Evolutionary conservation across 2,113 vertebrate genomes (phyloP).

Genomic region (Takifugu bimaculatus): DNA sequence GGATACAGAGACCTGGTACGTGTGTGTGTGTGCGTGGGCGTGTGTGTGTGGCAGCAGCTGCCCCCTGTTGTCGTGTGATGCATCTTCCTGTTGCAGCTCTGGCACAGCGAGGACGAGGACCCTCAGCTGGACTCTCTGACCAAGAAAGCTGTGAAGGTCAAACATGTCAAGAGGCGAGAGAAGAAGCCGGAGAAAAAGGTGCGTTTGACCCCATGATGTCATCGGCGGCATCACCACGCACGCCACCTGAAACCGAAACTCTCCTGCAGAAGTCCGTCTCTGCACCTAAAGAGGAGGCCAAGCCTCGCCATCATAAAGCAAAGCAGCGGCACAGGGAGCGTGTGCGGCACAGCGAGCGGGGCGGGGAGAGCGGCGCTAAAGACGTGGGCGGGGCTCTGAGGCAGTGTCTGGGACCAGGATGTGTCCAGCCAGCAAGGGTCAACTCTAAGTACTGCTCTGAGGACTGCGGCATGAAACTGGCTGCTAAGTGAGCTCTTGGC

Average conservation of each 20-base stretch:
- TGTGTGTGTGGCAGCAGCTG: background rate
- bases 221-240: slow-evolving; percentile 20
- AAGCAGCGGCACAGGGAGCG: slow-evolving; percentile 87
- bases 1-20: slow-evolving; percentile 79
- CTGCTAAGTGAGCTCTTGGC: slow-evolving; percentile 80
- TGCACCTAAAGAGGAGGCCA: slow-evolving; percentile 71
- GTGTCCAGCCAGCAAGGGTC: slow-evolving; percentile 75
- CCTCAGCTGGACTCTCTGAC: slow-evolving; percentile 78
- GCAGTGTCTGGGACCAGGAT: slow-evolving; percentile 89
- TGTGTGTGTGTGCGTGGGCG: background rate
- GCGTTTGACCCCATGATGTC: slow-evolving; percentile 5
- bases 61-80: slow-evolving; percentile 12
- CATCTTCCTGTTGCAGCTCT: slow-evolving; percentile 68
- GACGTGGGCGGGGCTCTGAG: slow-evolving; percentile 70
- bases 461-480: slow-evolving; percentile 91
- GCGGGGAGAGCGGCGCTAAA: slow-evolving; percentile 64
- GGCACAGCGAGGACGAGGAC: slow-evolving; percentile 87
- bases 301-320: slow-evolving; percentile 83
- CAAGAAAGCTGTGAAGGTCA: slow-evolving; percentile 89
- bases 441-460: slow-evolving; percentile 91
- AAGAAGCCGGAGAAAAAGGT: slow-evolving; percentile 89
- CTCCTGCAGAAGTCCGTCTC: slow-evolving; percentile 42
- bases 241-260: background rate
- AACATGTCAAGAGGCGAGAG: slow-evolving; percentile 87
- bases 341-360: slow-evolving; percentile 78